Evolutionary conservation across 2,888 invertebrate genomes (phyloP), one percentile per base, ranked within the genome.

Genomic region (Heliconius sara): DNA sequence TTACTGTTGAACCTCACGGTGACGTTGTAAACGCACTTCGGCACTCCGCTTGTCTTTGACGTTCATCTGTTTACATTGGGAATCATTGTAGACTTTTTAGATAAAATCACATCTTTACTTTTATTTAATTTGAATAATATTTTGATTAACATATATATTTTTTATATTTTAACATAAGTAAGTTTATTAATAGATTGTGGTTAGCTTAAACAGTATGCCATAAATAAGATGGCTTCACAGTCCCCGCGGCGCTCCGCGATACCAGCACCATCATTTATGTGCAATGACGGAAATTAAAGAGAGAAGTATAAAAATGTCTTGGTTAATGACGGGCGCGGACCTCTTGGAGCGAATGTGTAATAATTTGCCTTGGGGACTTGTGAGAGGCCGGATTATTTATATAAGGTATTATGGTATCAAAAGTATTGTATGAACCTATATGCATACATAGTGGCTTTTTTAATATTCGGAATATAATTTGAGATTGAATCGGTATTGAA

Each of bases 281-380:
- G 89, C 89, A 89, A 89, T 93, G 93, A 93, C 91, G 92, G 93
- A 94, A 93, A 94, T 94, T 93, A 93, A 94, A 93, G 93, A 92
- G 94, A 94, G 90, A 92, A 89, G 91, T 91, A 93, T 93, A 95
- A 94, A 94, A 94, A 94, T 93, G 94, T 94, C 93, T 91, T 92
- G 88, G 85, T 89, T 93, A 94, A 93, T 92, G 93, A 92, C 88
- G 89, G 91, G 89, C 91, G 87, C 89, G 91, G 93, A 90, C 91
- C 91, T 92, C 93, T 94, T 86, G 91, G 93, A 89, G 93, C 88
- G 92, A 92, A 94, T 93, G 92, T 94, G 93, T 94, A 94, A 93
- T 93, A 92, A 90, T 92, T 89, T 87, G 93, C 94, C 95, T 89
- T 89, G 89, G 91, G 94, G 92, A 91, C 91, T 87, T 82, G 80